phyloP scores from a whole-genome alignment of 2,797 vertebrate species.

The Zalophus californianus region DNA sequence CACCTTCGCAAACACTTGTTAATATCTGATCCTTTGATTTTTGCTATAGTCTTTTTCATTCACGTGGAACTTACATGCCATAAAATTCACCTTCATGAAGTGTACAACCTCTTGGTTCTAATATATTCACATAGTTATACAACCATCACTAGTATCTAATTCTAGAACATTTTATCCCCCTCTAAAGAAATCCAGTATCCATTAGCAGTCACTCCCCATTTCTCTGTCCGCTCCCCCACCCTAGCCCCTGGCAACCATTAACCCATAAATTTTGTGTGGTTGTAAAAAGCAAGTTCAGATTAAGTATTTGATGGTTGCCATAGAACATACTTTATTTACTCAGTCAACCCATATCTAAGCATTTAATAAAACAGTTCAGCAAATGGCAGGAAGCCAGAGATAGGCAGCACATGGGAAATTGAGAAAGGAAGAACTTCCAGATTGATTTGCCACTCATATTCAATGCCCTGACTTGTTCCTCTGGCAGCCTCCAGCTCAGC shows the following conservation, averaged over 20 bases:
- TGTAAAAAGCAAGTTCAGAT: slow-evolving; percentile 42
- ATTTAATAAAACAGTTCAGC: slow-evolving; percentile 44
- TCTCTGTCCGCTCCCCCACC: not conserved
- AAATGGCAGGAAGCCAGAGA: slow-evolving; percentile 27
- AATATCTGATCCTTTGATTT: not conserved
- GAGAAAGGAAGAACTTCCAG: not conserved
- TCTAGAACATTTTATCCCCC: not conserved
- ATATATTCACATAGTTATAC: not conserved
- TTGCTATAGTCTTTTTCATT: not conserved
- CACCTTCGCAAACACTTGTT: not conserved
- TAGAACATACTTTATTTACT: slow-evolving; percentile 36
- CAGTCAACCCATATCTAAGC: slow-evolving; percentile 59
- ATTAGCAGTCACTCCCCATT: not conserved
- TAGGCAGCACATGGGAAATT: not conserved
- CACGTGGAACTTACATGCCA: not conserved
- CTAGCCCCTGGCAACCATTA: not conserved
- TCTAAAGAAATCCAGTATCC: not conserved
- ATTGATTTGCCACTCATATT: not conserved
- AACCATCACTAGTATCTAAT: not conserved
- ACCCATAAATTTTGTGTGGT: slow-evolving; percentile 7
- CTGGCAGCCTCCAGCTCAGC: not conserved
- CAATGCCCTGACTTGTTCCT: not conserved
- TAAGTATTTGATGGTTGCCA: slow-evolving; percentile 14
- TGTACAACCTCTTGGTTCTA: not conserved
- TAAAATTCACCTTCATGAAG: slow-evolving; percentile 34